Evolutionary conservation across 2,888 invertebrate genomes (phyloP).

Genomic region (Hypena proboscidalis): DNA sequence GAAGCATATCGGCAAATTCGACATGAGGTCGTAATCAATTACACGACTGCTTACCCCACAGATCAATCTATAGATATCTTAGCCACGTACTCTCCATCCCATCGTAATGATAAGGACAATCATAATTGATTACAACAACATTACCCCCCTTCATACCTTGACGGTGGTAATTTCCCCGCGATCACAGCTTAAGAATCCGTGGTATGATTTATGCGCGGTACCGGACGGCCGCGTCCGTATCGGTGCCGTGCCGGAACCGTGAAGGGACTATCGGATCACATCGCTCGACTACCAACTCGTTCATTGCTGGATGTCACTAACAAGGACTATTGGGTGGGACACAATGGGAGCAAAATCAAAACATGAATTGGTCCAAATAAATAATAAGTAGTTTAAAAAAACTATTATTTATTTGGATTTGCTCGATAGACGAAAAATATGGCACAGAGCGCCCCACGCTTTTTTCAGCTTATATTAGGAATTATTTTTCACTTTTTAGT

Average conservation of each 20-base stretch:
- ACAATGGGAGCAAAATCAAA: conserved; percentile 34
- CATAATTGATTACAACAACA: conserved; percentile 9
- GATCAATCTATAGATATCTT: too few species aligned
- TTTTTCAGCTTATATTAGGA: too few species aligned
- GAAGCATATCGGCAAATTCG: too few species aligned
- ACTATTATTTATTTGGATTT: too few species aligned
- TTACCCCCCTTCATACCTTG: conserved; percentile 18
- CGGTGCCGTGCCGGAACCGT: conserved; percentile 52
- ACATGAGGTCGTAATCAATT: too few species aligned
- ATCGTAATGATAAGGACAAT: conserved; percentile 6
- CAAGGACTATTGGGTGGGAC: conserved; percentile 43
- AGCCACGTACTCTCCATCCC: too few species aligned
- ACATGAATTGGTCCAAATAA: not conserved
- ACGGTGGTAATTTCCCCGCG: conserved; percentile 34
- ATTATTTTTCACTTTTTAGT: too few species aligned
- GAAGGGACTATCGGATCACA: conserved; percentile 66
- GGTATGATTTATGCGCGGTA: conserved; percentile 53
- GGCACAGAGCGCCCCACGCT: too few species aligned
- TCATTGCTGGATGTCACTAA: conserved; percentile 72
- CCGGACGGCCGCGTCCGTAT: conserved; percentile 49
- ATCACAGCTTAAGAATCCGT: conserved; percentile 36
- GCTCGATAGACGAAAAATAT: too few species aligned
- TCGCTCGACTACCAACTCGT: conserved; percentile 76
- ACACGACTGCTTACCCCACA: too few species aligned
- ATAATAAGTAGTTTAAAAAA: too few species aligned